Percentiles rank a stretch among this genome's conserved stretches.
Conservation (phyloP, 2,888 invertebrate genomes). For the Drosophila mayaguana region DNA sequence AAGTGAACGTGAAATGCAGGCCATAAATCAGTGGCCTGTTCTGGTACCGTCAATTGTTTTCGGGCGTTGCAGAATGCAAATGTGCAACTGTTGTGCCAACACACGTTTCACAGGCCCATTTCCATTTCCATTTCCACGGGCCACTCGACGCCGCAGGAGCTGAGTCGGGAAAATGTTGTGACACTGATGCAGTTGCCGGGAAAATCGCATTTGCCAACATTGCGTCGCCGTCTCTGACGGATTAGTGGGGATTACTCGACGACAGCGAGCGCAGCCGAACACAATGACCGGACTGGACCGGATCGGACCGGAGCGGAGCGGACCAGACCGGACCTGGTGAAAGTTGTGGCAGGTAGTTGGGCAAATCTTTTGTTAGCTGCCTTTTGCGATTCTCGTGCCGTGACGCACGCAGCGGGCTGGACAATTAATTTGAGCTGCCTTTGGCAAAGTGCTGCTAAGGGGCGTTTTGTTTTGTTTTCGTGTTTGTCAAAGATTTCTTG, state of each 20-base stretch:
- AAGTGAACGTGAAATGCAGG: conserved; percentile 76
- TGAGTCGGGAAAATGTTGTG: conserved; percentile 60
- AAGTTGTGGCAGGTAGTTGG: conserved; percentile 68
- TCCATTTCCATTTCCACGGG: conserved; percentile 32
- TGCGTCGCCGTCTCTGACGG: conserved; percentile 64
- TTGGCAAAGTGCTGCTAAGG: conserved; percentile 34
- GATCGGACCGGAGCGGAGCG: too few species aligned
- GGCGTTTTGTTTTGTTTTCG: conserved; percentile 54
- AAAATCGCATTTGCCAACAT: conserved; percentile 77
- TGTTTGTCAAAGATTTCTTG: conserved; percentile 2
- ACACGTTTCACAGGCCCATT: conserved; percentile 51
- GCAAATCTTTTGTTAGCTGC: conserved; percentile 34
- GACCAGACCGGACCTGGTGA: conserved; percentile 41
- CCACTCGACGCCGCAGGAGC: conserved; percentile 33
- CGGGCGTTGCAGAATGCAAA: conserved; percentile 60
- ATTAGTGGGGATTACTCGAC: conserved; percentile 69
- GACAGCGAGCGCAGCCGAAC: conserved; percentile 4
- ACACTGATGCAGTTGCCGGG: conserved; percentile 76
- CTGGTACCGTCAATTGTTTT: conserved; percentile 54
- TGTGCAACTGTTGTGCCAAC: conserved; percentile 74
- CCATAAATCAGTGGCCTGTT: conserved; percentile 61
- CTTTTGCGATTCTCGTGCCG: conserved; percentile 35
- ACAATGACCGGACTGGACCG: conserved; percentile 9
- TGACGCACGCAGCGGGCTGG: conserved; percentile 45
- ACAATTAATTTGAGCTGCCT: conserved; percentile 25